These are phyloP conservation scores for Clanis bilineata DNA, from an alignment of 2,888 invertebrate species.

Conservation along the genomic window DNA sequence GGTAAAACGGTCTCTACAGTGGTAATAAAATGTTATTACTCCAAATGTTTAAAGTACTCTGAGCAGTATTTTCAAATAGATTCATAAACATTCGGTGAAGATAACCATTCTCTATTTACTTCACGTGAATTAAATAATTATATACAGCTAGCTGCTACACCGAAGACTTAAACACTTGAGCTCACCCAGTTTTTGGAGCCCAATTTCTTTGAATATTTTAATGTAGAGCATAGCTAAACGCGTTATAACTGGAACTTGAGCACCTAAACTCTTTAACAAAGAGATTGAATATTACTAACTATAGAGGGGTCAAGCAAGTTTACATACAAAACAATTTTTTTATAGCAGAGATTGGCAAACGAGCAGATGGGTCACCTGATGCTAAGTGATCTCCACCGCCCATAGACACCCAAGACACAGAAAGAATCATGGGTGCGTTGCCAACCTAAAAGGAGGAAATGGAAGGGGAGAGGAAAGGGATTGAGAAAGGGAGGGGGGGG, in stretches of 20 bases:
- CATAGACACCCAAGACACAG: no score
- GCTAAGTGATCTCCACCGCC: no score
- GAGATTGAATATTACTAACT: no score
- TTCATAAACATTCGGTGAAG: neutral
- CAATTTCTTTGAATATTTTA: constrained; percentile 9
- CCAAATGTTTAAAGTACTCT: neutral
- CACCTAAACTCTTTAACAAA: constrained; percentile 26
- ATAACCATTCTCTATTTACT: neutral
- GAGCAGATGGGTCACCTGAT: no score
- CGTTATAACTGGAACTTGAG: constrained; percentile 28
- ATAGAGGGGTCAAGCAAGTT: no score
- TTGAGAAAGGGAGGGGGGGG: no score
- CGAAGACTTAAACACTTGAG: neutral
- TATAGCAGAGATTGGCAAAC: no score
- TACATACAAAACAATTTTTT: no score
- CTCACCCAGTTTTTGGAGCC: neutral
- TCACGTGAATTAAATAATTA: neutral
- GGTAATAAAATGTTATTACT: neutral
- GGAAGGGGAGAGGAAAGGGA: no score
- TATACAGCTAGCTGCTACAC: neutral
- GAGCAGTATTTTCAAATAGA: neutral
- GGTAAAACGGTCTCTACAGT: no score
- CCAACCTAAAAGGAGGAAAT: no score
- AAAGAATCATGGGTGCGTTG: no score
- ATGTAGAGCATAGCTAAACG: constrained; percentile 32